Conservation (phyloP, 2,797 vertebrate genomes). For the Rallus crepitans region DNA sequence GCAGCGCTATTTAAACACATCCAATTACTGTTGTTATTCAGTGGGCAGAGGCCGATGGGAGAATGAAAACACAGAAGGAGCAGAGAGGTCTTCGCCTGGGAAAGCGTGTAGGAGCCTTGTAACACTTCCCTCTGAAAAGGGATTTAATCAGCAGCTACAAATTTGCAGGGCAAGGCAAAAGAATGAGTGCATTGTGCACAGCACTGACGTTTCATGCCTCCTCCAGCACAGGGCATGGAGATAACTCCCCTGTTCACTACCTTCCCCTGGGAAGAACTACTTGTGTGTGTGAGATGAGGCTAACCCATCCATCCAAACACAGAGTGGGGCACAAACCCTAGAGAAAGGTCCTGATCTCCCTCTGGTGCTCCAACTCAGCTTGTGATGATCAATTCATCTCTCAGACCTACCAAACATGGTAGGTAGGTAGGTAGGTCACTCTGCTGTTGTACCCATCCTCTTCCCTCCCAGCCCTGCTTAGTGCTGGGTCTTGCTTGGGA, state of each 20-base stretch:
- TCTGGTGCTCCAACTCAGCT: not conserved
- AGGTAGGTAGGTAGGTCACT: not conserved
- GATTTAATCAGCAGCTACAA: conserved; percentile 51
- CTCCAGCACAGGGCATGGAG: accelerated
- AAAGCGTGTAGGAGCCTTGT: not conserved
- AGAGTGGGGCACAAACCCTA: accelerated
- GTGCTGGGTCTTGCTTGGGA: accelerated
- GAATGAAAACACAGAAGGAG: conserved; percentile 30
- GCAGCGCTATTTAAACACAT: conserved; percentile 35
- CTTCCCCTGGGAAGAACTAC: not conserved
- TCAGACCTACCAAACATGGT: not conserved
- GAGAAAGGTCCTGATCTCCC: not conserved
- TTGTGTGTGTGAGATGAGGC: not conserved
- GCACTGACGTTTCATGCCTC: not conserved
- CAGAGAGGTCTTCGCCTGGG: conserved; percentile 18
- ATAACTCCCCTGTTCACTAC: not conserved
- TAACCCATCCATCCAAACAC: not conserved
- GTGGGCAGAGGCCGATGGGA: not conserved
- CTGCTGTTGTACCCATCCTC: accelerated
- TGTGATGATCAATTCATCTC: not conserved
- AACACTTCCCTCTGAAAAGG: conserved; percentile 19
- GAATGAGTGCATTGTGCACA: not conserved
- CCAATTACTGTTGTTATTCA: conserved; percentile 50
- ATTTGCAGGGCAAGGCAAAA: not conserved
- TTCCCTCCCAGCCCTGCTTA: not conserved